Evolutionary conservation across 2,888 invertebrate genomes (phyloP).

Genomic region (Conistra vaccinii): DNA sequence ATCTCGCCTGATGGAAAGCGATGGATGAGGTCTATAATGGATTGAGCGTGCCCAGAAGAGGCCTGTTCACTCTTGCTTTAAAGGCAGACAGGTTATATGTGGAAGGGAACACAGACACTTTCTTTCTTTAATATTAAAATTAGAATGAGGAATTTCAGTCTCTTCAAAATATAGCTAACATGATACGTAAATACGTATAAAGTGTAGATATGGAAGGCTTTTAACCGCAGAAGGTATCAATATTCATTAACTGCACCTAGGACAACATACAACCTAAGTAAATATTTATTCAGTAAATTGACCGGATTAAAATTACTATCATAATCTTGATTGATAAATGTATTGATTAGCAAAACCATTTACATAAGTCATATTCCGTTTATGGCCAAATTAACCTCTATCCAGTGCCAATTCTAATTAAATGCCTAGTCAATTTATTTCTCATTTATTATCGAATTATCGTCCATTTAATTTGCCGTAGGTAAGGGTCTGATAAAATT

Average conservation of each 20-base stretch:
- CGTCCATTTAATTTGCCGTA: constrained; percentile 10
- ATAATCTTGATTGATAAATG: constrained; percentile 27
- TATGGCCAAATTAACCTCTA: constrained; percentile 10
- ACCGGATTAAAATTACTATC: constrained; percentile 32
- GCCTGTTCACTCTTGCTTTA: no score
- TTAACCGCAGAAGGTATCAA: constrained; percentile 11
- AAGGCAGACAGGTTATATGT: no score
- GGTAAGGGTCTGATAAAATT: background rate
- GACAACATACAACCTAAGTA: constrained; percentile 25
- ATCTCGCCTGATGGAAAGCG: no score
- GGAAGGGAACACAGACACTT: no score
- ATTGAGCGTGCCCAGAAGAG: no score
- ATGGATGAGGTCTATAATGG: no score
- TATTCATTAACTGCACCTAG: constrained; percentile 39
- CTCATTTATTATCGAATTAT: constrained; percentile 23
- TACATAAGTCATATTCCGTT: constrained; percentile 49
- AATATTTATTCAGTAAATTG: constrained; percentile 33
- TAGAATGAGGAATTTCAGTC: background rate
- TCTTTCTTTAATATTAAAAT: background rate
- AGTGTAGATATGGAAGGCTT: background rate
- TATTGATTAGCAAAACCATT: constrained; percentile 43
- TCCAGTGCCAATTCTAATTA: constrained; percentile 23
- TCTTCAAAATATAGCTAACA: background rate
- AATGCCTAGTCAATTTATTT: constrained; percentile 27
- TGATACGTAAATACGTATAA: background rate